Base-by-base conservation (phyloP, 2,888 invertebrate species). In the Nesidiocoris tenuis region DNA sequence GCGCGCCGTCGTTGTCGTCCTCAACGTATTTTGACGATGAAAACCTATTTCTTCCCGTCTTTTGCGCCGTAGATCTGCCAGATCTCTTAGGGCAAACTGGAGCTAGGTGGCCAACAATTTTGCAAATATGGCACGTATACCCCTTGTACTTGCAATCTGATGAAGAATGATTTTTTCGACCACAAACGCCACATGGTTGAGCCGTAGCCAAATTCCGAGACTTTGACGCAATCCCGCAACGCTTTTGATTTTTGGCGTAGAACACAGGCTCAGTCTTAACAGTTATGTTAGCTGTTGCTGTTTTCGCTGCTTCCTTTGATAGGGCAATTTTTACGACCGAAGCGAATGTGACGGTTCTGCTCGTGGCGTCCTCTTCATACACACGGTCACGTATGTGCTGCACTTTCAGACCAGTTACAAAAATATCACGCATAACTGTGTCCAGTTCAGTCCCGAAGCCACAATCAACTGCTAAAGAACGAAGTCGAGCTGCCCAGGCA, bases 111-210 rank as follows among this genome's bases (percentile, higher is more conserved):
- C 67, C 75, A 12, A 16, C 18, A 21, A 22, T 17, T 18, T 18
- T 7, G 63, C 75, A 75, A 19, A 12, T 54, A 23, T 68, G n/a
- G 19, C 75, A 65, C 25, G 24, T 65, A 65, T 65, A 67, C 3
- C 23, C 1, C 25, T 65, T 65, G n/a, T 25, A 65, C 17, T 9
- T 24, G 18, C 65, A 65, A 17, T 25, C 25, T 0, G 7, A 17
- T 1, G 2, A 17, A 2, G 1, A 1, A 25, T 24, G 65, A 24
- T 65, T 65, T 0, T 24, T 1, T 9, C 65, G 65, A 24, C 65
- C 65, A 17, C 25, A 65, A 17, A 2, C 2, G 0, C 0, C 18
- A 25, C 65, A 65, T 5, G 21, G 18, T 61, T 19, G 16, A 61
- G 1, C 16, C 18, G 7, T 18, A 21, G 61, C n/a, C n/a, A n/a